Evolutionary conservation across 1,140 invertebrate genomes (phyloP), one percentile per base, ranked within the genome.

Genomic region (Drosophila ohnishii): DNA sequence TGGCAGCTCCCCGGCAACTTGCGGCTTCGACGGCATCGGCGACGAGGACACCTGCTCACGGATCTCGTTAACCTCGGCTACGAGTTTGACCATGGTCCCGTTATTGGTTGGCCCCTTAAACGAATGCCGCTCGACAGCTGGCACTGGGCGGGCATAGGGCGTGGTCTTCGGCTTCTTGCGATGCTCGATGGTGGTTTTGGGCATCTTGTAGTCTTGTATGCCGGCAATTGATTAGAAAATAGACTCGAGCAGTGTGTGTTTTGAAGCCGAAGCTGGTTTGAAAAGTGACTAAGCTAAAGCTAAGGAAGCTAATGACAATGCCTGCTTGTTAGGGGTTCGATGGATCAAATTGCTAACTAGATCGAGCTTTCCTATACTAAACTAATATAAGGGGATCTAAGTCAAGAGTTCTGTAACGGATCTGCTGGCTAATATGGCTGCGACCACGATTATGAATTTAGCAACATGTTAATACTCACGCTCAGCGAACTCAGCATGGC

Each of bases 401-500:
- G 6, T 10, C 9, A 7, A n/a, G 35, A 22, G 30, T 32, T 32
- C 30, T 9, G 30, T 9, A 32, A 32, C 2, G 8, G 7, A 32
- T 32, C 8, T 32, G 25, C 4, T 25, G 25, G 25, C 25, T 25
- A 25, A 5, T 25, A 25, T 25, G 5, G 25, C 25, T 28, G 25
- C 5, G 25, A 28, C 25, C 25, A 28, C 25, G 25, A 28, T 28
- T 28, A 28, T 28, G 25, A 5, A 28, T 28, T 28, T 28, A 5
- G 25, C 5, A 28, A 28, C 25, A 28, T 28, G 25, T 28, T 28
- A 28, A 28, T 28, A 28, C 25, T 94, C 91, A 97, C 96, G 93
- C 97, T 97, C 60, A 97, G 93, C 53, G 96, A 97, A 86, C 96
- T 93, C 56, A 98, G 93, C 77, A 97, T 96, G 63, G 96, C 95